Evolutionary conservation across 2,888 invertebrate species (phyloP).

Genomic region (Leucoptera coffeella): DNA sequence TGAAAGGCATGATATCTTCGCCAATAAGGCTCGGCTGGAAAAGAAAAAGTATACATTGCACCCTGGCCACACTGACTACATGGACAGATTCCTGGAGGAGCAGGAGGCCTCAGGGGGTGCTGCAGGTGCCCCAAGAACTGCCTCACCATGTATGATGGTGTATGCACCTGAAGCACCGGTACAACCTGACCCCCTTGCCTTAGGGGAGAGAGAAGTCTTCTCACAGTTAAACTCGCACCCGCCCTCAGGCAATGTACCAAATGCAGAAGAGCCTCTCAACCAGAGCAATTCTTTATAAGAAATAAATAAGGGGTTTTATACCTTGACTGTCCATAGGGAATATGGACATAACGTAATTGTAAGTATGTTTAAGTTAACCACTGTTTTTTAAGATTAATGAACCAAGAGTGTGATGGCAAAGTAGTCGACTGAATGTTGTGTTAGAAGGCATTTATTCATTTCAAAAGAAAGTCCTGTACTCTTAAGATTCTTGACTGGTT

Average conservation of each 20-base stretch:
- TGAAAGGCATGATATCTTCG: slow-evolving; percentile 89
- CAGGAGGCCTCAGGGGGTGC: slow-evolving; percentile 67
- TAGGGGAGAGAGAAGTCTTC: slow-evolving; percentile 45
- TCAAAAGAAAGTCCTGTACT: no score
- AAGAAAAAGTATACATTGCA: slow-evolving; percentile 90
- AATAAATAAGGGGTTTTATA: no score
- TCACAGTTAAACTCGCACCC: slow-evolving; percentile 35
- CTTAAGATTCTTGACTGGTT: no score
- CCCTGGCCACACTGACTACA: slow-evolving; percentile 89
- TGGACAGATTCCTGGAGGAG: slow-evolving; percentile 88
- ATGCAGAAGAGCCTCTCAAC: slow-evolving; percentile 30
- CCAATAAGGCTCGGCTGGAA: slow-evolving; percentile 81
- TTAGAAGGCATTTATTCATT: no score
- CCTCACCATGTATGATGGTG: slow-evolving; percentile 62
- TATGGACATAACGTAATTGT: no score
- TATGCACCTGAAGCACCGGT: slow-evolving; percentile 24
- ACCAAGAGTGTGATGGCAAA: no score
- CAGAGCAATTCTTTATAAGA: slow-evolving; percentile 41
- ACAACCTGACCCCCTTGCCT: slow-evolving; percentile 38
- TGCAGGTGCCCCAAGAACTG: slow-evolving; percentile 44
- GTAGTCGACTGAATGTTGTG: no score
- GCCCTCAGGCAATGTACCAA: slow-evolving; percentile 25
- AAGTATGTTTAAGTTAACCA: no score
- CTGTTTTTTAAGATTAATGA: no score
- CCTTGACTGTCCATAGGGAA: no score